Conservation (phyloP, 2,888 invertebrate species). For the Daptonema setosum region DNA sequence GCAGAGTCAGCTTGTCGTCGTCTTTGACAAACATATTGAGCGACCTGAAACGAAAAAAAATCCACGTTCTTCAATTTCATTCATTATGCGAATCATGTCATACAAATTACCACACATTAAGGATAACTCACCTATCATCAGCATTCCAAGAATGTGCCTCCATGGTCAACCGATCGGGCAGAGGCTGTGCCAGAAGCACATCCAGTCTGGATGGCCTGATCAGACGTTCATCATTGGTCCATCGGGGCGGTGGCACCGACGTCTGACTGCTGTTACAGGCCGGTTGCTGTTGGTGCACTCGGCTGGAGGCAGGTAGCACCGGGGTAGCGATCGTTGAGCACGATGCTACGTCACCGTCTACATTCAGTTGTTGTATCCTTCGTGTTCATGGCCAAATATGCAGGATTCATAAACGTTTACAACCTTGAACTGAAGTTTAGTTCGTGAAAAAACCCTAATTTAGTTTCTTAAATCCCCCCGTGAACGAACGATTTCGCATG, state of each 20-base stretch:
- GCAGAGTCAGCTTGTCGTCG: slow-evolving; percentile 91
- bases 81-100: neutral
- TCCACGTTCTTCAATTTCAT: neutral
- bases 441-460: too few relatives aligned
- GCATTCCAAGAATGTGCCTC: slow-evolving; percentile 71
- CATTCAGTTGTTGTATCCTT: too few relatives aligned
- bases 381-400: too few relatives aligned
- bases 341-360: too few relatives aligned
- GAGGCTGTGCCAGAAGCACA: slow-evolving; percentile 85
- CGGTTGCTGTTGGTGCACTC: neutral
- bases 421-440: too few relatives aligned
- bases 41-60: slow-evolving; percentile 39
- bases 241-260: neutral
- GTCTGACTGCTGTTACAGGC: neutral
- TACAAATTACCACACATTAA: neutral
- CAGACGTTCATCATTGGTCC: slow-evolving; percentile 25
- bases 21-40: slow-evolving; percentile 98
- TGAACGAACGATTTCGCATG: too few relatives aligned
- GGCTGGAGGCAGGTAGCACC: neutral
- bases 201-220: slow-evolving; percentile 78
- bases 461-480: too few relatives aligned
- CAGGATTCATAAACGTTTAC: too few relatives aligned
- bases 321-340: too few relatives aligned
- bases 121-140: slow-evolving; percentile 46
- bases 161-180: slow-evolving; percentile 44